Conservation (phyloP, 2,113 vertebrate species). For the Clarias gariepinus region DNA sequence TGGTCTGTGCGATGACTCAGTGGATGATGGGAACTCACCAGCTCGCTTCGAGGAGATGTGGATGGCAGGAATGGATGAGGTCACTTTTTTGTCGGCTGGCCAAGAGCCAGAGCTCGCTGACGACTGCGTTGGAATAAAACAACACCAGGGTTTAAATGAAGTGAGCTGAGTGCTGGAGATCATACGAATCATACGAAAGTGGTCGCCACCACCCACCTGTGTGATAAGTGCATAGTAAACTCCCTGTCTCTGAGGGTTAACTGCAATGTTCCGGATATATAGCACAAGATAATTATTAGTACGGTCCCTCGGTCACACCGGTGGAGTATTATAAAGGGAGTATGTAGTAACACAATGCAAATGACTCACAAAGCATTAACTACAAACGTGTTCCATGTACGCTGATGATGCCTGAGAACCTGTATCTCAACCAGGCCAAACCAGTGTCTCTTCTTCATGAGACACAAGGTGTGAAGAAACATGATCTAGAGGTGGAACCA, state of each 20-base stretch:
- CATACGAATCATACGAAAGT: conserved; percentile 12
- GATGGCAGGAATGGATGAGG: conserved; percentile 86
- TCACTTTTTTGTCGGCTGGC: conserved; percentile 88
- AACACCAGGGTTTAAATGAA: not conserved
- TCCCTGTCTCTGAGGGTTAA: conserved; percentile 88
- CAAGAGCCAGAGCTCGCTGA: conserved; percentile 83
- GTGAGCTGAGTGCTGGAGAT: not conserved
- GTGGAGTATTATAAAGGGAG: not conserved
- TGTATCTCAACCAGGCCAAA: conserved; percentile 69
- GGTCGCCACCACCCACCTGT: conserved; percentile 75
- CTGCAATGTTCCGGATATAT: conserved; percentile 86
- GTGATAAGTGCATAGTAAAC: conserved; percentile 89
- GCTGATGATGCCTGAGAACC: conserved; percentile 79
- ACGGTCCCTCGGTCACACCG: not conserved
- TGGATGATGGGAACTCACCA: conserved; percentile 70
- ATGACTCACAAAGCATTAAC: not conserved
- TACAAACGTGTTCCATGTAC: conserved; percentile 65
- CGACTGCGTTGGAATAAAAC: conserved; percentile 74
- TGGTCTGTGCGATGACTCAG: conserved; percentile 46
- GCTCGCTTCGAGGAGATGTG: conserved; percentile 89
- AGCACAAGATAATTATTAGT: not conserved
- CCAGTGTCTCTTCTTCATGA: conserved; percentile 84
- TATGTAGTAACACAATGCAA: not conserved
- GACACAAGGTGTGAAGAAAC: conserved; percentile 15
- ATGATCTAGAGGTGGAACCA: not conserved